Evolutionary conservation across 2,113 vertebrate species (phyloP), one percentile per base, ranked within the genome.

Genomic region (Butorides virescens): DNA sequence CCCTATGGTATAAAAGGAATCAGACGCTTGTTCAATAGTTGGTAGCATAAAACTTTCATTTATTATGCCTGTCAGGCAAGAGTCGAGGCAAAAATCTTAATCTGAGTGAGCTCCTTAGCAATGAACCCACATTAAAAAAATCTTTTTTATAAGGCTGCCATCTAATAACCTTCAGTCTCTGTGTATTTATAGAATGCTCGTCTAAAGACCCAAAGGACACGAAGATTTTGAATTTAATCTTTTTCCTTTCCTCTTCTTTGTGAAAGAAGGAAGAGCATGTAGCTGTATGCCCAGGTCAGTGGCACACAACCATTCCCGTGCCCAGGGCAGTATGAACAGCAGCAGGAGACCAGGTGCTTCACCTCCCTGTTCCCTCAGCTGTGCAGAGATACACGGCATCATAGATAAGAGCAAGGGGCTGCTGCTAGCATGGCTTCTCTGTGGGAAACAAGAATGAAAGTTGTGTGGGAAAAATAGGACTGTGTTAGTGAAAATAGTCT

Each of bases 401-500:
- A 47, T 37, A 37, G 50, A 25, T 10, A 50, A 68, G 13, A 19
- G 25, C 34, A 87, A 87, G 11, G 36, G 73, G 50, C 32, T 66
- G 12, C 42, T 66, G 59, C 42, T 22, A 72, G 27, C 0, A 0
- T 21, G 13, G 22, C 17, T 72, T 47, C 22, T 1, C 29, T 53
- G 59, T 67, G 37, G 25, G 58, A 76, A 87, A 34, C 30, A 46
- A 53, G 1, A 56, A 39, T 15, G 53, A 30, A 83, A 75, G 12
- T 4, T 47, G 20, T 32, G 30, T 15, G 36, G 71, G 36, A 84
- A 36, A 66, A 83, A 34, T 18, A 66, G 9, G 50, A 37, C 6
- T 27, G 23, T 36, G 21, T 27, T 79, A 17, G 16, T 71, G 42
- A 87, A 86, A 90, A 88, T 44, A 56, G 16, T 66, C 11, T 19